A percentile compares a stretch with the other conserved stretches of the same genome.
Evolutionary conservation across 2,888 invertebrate genomes (phyloP).

Genomic region (Andrena bicolor): DNA sequence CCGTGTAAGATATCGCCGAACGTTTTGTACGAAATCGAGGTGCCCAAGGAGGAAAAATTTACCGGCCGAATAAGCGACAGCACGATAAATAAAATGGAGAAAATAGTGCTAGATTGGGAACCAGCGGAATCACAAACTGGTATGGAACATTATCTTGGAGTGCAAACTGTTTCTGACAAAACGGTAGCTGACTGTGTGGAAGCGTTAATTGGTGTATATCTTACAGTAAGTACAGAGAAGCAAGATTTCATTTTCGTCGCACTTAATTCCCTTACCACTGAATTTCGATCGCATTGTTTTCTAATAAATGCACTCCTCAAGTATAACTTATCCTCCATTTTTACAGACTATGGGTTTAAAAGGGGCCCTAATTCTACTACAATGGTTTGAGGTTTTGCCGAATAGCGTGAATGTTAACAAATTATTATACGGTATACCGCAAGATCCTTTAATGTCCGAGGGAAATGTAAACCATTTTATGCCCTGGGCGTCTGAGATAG

Average conservation of each 20-base stretch:
- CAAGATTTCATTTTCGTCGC: background rate
- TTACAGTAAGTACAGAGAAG: constrained; percentile 83
- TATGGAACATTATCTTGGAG: constrained; percentile 85
- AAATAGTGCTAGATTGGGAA: constrained; percentile 78
- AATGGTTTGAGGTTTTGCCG: constrained; percentile 89
- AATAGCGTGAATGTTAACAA: constrained; percentile 81
- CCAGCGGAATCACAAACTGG: constrained; percentile 83
- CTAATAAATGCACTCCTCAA: background rate
- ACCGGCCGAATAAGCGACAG: constrained; percentile 82
- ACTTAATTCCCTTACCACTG: background rate
- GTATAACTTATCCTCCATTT: constrained; percentile 20
- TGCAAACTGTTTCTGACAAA: constrained; percentile 88
- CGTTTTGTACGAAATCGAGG: constrained; percentile 85
- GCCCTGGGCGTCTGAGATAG: constrained; percentile 85
- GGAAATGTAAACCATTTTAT: constrained; percentile 81
- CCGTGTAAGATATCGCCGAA: constrained; percentile 84
- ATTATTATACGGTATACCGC: constrained; percentile 75
- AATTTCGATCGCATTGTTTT: background rate
- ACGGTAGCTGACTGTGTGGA: constrained; percentile 93
- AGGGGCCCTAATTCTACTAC: constrained; percentile 87
- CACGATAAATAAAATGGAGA: constrained; percentile 78
- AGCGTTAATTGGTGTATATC: constrained; percentile 93
- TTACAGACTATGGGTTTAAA: constrained; percentile 86
- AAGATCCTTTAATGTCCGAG: constrained; percentile 52
- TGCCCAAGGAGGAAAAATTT: constrained; percentile 85